Base-by-base conservation (phyloP, 2,888 invertebrate genomes). In the Diarsia rubi region DNA sequence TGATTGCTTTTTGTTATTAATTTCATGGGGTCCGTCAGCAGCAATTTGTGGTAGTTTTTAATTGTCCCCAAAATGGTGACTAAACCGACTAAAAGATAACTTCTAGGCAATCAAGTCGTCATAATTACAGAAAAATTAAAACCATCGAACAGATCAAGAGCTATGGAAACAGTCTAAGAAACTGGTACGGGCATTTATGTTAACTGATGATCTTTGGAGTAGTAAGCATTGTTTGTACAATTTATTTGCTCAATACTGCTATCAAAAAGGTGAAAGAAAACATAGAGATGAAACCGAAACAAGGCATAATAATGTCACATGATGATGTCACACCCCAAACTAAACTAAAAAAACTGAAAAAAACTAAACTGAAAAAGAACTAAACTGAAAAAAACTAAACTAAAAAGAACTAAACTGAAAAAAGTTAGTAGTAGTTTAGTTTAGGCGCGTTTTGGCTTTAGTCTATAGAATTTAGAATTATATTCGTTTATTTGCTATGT, bases 11-110 rank as follows among this genome's bases (percentile, higher is more conserved):
- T 54, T 69, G 66, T 73, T 63, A 62, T 52, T 59, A 63, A 83
- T 82, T 83, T 83, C 65, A 80, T 59, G 81, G 84, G 31, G 11
- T 70, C 54, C n/a, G 21, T 60, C 73, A 82, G 78, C 64, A 84
- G 72, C 78, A 84, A 81, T 84, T 84, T 83, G 72, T 72, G 64
- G 69, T 77, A 70, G 57, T 66, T 79, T 69, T 62, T 84, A 74
- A 69, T 74, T 70, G 57, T 27, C 11, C 2, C 1, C 12, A 31
- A 72, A 62, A 69, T 60, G 16, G 5, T 6, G 16, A 31, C 49
- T 69, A 42, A 42, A 76, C 69, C 67, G 54, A 37, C 54, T 63
- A 75, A 72, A 59, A 9, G 64, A 65, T 76, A 76, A 73, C 21
- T 68, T 57, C n/a, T 49, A 24, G 47, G 31, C 8, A 16, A 42